Evolutionary conservation across 2,113 vertebrate species (phyloP), one percentile per base, ranked within the genome.

Genomic region (Grallaria varia): DNA sequence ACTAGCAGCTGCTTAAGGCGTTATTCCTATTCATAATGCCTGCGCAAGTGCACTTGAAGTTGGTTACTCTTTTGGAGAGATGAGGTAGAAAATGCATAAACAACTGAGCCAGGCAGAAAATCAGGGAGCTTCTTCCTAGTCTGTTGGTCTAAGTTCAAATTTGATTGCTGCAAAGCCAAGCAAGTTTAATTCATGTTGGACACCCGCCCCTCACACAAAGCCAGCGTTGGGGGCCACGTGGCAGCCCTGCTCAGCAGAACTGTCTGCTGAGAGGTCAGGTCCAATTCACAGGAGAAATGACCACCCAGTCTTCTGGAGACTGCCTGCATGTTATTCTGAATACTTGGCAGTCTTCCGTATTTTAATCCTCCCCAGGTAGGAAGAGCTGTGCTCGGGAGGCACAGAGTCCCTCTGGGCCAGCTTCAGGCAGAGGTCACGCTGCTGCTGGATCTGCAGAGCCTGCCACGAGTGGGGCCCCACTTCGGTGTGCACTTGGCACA

Each of bases 1-100:
- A 90, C 79, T 74, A 96, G 88, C 95, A 89, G 92, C 95, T 96
- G 96, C 90, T 94, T 88, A 96, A 92, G 83, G 92, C 58, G 0
- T 92, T 94, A 74, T 71, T 96, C 63, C 87, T 88, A 77, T 90
- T 96, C 90, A 87, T 60, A 72, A 75, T 27, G 91, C 69, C 91
- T 30, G 6, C 79, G 88, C 84, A 78, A 97, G 88, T 86, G 64
- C 87, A 74, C 88, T 96, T 90, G 88, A 90, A 87, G 68, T 78
- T 86, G 73, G 90, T 92, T 94, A 84, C 64, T 90, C 83, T 78
- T 90, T 88, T 60, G 73, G 88, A 88, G 88, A 93, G 92, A 86
- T 3, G 56, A 96, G 84, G 67, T 78, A 88, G 72, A 86, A 95
- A 93, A 86, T 72, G 47, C 56, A 52, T 85, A 64, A 92, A 68